Conservation (phyloP, 2,797 vertebrate species). For the Scolopax rusticola region DNA sequence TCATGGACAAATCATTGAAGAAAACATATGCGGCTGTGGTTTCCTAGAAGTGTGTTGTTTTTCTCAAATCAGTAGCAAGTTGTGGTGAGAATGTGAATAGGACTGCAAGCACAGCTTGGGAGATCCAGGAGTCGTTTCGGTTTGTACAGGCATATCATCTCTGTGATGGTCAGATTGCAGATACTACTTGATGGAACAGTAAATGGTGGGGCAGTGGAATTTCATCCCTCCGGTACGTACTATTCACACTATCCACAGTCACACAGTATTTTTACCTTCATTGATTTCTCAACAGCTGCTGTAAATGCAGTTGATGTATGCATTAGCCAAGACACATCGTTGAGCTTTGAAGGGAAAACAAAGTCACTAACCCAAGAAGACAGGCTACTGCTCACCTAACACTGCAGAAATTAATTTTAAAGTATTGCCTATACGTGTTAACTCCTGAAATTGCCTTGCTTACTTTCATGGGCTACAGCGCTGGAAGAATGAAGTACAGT, state of each 20-base stretch:
- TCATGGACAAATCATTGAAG: background rate
- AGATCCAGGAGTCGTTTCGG: background rate
- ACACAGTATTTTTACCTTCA: background rate
- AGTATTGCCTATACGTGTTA: background rate
- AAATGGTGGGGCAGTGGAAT: background rate
- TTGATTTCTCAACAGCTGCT: background rate
- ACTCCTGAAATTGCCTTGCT: background rate
- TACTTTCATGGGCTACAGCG: fast-evolving
- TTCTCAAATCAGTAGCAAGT: background rate
- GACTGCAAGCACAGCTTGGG: background rate
- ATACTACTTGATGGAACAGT: background rate
- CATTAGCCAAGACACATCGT: background rate
- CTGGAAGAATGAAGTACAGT: background rate
- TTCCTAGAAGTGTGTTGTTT: background rate
- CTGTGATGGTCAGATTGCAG: background rate
- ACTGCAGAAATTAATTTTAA: background rate
- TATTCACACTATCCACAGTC: background rate
- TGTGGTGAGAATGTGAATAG: background rate
- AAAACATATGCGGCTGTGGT: background rate
- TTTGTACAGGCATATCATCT: background rate
- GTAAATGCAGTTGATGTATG: background rate
- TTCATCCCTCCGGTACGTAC: fast-evolving
- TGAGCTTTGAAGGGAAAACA: background rate
- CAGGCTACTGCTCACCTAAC: background rate
- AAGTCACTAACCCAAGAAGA: background rate